Evolutionary conservation across 2,888 invertebrate species (phyloP).

Genomic region (Cheilosia soror): DNA sequence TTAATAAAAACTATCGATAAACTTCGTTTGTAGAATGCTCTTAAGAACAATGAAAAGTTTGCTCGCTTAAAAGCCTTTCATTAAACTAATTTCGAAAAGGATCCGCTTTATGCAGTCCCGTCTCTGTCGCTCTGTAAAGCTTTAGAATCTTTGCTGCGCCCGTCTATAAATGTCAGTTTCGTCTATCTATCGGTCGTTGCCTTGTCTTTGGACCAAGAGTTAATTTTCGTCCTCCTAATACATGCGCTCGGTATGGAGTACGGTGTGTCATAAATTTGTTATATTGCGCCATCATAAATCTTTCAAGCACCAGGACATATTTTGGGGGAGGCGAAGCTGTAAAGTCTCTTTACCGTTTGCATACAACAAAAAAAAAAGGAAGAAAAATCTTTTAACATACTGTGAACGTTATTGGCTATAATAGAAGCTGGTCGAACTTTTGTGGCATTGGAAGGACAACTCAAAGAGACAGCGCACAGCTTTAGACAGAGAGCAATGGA

Average conservation of each 20-base stretch:
- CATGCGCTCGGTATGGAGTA: constrained; percentile 23
- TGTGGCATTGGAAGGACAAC: constrained; percentile 23
- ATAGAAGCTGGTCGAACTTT: constrained; percentile 30
- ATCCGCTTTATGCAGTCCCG: constrained; percentile 36
- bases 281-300: constrained; percentile 74
- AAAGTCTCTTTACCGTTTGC: constrained; percentile 28
- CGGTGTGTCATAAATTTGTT: constrained; percentile 73
- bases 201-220: constrained; percentile 36
- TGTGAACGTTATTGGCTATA: constrained; percentile 56
- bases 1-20: constrained; percentile 74
- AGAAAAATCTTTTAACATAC: constrained; percentile 26
- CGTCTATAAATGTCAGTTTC: not conserved
- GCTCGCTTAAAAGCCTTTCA: constrained; percentile 72
- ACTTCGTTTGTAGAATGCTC: constrained; percentile 73
- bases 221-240: constrained; percentile 65
- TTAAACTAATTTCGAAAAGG: constrained; percentile 74
- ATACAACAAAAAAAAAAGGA: constrained; percentile 7
- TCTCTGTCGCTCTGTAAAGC: constrained; percentile 2
- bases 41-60: constrained; percentile 73
- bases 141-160: not conserved
- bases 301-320: constrained; percentile 45
- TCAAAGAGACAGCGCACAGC: constrained; percentile 21
- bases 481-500: constrained; percentile 36
- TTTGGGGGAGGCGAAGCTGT: not conserved
- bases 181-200: constrained; percentile 20